Conservation (phyloP, 2,113 vertebrate genomes). For the Corvus cornix region DNA sequence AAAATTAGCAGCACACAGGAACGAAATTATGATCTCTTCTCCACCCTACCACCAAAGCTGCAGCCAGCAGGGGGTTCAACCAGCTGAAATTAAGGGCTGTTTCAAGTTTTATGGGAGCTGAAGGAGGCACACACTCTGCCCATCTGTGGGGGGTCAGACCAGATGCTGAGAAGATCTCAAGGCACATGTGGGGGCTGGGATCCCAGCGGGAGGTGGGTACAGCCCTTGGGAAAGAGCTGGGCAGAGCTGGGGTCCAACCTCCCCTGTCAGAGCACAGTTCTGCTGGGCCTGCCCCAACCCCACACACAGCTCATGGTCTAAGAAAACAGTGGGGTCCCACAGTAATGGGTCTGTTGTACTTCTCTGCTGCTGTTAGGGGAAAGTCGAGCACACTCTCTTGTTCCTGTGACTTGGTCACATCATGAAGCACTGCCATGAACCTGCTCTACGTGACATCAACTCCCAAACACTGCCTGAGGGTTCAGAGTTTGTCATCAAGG, state of each 20-base stretch:
- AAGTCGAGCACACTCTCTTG: rapidly evolving
- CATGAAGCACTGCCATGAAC: background rate
- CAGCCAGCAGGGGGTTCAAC: background rate
- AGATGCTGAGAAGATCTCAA: background rate
- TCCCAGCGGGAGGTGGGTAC: rapidly evolving
- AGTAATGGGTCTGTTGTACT: background rate
- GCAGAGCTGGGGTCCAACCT: background rate
- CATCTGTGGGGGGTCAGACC: background rate
- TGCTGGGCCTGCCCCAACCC: background rate
- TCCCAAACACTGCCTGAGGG: background rate
- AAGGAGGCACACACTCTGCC: background rate
- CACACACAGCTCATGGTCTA: too few relatives aligned
- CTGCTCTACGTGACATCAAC: background rate
- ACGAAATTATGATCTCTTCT: background rate
- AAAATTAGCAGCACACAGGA: background rate
- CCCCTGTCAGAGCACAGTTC: background rate
- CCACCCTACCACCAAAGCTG: background rate
- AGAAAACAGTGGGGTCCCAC: rapidly evolving
- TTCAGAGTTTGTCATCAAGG: rapidly evolving
- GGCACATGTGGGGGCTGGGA: rapidly evolving
- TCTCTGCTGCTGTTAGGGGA: background rate
- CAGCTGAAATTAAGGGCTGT: background rate
- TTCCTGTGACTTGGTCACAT: background rate
- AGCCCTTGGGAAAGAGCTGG: background rate
- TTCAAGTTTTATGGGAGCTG: background rate